These are phyloP conservation scores for Protobothrops mucrosquamatus DNA, from an alignment of 2,113 vertebrate species.

Conservation along the genomic window DNA sequence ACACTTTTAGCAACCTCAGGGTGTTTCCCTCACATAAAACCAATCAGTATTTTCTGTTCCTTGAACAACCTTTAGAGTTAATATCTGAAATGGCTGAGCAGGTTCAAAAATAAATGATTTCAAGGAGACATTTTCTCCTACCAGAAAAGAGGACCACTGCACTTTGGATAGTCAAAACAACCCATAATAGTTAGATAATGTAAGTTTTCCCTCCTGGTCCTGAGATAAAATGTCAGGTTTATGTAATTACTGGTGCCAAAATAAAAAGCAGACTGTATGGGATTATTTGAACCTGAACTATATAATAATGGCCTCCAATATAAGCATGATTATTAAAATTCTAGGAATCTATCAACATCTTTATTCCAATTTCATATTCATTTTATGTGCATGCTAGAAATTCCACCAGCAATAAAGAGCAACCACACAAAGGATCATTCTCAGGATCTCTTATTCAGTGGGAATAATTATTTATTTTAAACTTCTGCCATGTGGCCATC, in stretches of 20 bases:
- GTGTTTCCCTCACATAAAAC: background rate
- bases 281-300: background rate
- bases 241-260: background rate
- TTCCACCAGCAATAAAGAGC: background rate
- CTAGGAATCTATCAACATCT: background rate
- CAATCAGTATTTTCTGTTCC: background rate
- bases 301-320: background rate
- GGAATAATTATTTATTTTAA: background rate
- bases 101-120: background rate
- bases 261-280: background rate
- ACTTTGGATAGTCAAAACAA: background rate
- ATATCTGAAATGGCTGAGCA: background rate
- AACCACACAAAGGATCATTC: background rate
- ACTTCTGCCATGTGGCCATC: background rate
- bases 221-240: background rate
- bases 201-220: background rate
- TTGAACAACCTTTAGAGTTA: background rate
- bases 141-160: background rate
- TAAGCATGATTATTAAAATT: background rate
- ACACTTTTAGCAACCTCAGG: background rate
- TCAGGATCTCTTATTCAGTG: background rate
- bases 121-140: background rate
- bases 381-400: background rate
- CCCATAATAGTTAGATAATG: background rate
- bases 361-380: background rate